Conservation (phyloP, 2,113 vertebrate species). For the Phalacrocorax aristotelis region DNA sequence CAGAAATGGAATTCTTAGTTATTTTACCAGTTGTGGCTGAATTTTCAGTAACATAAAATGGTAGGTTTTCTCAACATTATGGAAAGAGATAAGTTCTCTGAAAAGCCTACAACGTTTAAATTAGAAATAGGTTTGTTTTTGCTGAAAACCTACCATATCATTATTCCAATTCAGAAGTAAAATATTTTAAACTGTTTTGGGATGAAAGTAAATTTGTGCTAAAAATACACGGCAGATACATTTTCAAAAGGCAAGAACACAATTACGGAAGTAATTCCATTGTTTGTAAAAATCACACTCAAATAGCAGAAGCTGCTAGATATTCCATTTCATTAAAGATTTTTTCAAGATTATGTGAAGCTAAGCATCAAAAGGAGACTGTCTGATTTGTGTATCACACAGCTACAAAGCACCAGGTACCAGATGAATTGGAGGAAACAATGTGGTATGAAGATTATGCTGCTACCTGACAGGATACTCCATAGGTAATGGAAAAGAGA, state of each 20-base stretch:
- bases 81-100: neutral
- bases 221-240: neutral
- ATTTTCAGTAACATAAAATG: neutral
- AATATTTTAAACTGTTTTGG: neutral
- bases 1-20: constrained; percentile 1
- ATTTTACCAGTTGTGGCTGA: neutral
- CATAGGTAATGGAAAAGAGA: neutral
- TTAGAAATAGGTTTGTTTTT: neutral
- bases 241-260: neutral
- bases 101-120: neutral
- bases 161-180: neutral
- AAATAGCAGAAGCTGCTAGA: neutral
- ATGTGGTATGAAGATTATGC: neutral
- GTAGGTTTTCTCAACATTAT: neutral
- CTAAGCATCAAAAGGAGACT: neutral
- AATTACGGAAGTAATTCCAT: neutral
- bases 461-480: neutral
- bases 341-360: neutral
- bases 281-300: neutral
- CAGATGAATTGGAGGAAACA: neutral
- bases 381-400: neutral
- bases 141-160: neutral
- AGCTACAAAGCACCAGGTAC: neutral
- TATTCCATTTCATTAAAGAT: neutral
- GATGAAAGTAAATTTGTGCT: neutral